Conservation (phyloP, 2,797 vertebrate genomes). For the Erpetoichthys calabaricus region DNA sequence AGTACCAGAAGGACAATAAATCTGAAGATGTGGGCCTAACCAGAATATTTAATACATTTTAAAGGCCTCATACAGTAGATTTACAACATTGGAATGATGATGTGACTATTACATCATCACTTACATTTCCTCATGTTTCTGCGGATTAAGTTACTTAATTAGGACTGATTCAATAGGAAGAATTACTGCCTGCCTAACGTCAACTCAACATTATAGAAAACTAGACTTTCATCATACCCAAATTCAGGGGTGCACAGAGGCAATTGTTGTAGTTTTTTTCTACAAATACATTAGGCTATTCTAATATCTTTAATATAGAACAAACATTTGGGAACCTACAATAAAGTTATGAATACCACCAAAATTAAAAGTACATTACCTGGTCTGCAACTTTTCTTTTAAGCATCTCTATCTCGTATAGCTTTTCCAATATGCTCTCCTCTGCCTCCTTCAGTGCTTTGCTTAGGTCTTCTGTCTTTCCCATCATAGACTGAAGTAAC, state of each 20-base stretch:
- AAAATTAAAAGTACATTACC: conserved; percentile 28
- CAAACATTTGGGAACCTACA: not conserved
- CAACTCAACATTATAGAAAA: not conserved
- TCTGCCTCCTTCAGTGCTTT: conserved; percentile 35
- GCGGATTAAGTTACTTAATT: not conserved
- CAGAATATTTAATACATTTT: no score
- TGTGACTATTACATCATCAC: no score
- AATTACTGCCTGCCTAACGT: not conserved
- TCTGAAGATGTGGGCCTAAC: no score
- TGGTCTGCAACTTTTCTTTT: conserved; percentile 28
- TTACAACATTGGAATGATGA: no score
- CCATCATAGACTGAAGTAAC: conserved; percentile 45
- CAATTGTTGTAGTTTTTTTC: no score
- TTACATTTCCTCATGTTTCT: no score
- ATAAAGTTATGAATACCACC: conserved; percentile 4
- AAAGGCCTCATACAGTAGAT: no score
- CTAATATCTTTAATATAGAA: no score
- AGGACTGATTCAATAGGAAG: not conserved
- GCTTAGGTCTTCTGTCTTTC: conserved; percentile 37
- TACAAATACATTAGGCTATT: no score
- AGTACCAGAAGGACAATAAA: no score
- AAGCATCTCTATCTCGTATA: conserved; percentile 30
- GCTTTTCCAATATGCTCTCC: conserved; percentile 40
- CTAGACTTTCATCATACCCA: no score
- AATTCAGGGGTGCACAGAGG: no score